Evolutionary conservation across 2,113 vertebrate species (phyloP).

Genomic region (Lates calcarifer): DNA sequence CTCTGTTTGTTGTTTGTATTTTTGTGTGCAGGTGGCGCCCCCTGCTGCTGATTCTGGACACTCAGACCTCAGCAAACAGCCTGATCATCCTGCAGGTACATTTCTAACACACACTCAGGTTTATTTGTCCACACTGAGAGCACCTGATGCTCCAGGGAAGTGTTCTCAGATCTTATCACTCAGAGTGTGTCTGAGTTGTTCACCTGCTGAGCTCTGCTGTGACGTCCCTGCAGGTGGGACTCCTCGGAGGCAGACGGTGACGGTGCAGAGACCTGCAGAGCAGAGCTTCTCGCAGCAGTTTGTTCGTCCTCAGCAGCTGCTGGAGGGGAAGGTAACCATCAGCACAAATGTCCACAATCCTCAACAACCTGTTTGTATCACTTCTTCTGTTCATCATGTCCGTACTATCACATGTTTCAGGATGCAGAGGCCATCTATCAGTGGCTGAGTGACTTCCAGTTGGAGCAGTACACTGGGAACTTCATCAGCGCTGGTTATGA

Average conservation of each 20-base stretch:
- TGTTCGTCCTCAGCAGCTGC: constrained; percentile 89
- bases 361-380: too few species aligned
- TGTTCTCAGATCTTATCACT: too few species aligned
- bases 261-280: constrained; percentile 83
- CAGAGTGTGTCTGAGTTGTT: too few species aligned
- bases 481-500: constrained; percentile 94
- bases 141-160: too few species aligned
- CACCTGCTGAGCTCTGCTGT: background rate
- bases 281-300: constrained; percentile 89
- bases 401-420: too few species aligned
- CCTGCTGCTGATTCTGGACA: constrained; percentile 81
- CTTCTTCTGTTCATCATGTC: too few species aligned
- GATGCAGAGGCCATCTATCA: constrained; percentile 95
- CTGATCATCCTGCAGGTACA: constrained; percentile 80
- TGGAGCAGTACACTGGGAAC: constrained; percentile 92
- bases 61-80: constrained; percentile 77
- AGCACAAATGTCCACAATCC: background rate
- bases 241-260: constrained; percentile 75
- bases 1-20: background rate
- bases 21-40: constrained; percentile 80
- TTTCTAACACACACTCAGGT: too few species aligned
- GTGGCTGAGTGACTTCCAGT: constrained; percentile 96
- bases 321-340: constrained; percentile 90
- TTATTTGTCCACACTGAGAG: too few species aligned
- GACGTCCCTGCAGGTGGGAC: constrained; percentile 53